These are phyloP conservation scores for Pseudomugil tenellus DNA, from an alignment of 2,797 vertebrate species.

Conservation along the genomic window DNA sequence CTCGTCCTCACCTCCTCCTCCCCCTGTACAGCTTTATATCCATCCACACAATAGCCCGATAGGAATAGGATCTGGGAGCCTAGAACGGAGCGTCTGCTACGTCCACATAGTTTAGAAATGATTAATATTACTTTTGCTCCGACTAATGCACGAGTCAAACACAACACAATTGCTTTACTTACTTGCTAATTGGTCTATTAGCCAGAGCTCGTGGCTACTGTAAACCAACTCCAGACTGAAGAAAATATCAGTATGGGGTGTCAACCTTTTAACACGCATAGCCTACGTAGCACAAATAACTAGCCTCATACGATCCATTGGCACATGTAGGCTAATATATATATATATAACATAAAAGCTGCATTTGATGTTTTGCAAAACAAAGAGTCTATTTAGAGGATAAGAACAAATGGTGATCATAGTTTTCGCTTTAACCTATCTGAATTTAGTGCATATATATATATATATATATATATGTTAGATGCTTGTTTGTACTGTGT, in stretches of 20 bases:
- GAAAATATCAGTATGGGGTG: constrained; percentile 22
- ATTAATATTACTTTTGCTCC: constrained; percentile 15
- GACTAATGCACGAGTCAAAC: neutral
- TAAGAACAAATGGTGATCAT: neutral
- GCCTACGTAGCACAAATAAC: constrained; percentile 25
- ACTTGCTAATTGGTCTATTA: constrained; percentile 19
- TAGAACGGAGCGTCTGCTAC: constrained; percentile 45
- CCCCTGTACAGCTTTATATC: constrained; percentile 58
- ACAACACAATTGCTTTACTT: neutral
- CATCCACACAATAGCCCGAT: constrained; percentile 68
- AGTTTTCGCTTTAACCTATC: neutral
- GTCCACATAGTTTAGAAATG: constrained; percentile 40
- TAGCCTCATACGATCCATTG: constrained; percentile 1
- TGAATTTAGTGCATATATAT: neutral
- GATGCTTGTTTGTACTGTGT: neutral
- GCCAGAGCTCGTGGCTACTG: constrained; percentile 1
- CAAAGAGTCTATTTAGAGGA: neutral
- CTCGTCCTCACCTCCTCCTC: constrained; percentile 69
- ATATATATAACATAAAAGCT: neutral
- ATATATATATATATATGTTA: neutral
- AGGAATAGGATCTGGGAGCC: constrained; percentile 47
- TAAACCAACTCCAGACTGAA: neutral
- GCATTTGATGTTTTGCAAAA: neutral
- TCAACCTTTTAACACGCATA: constrained; percentile 28
- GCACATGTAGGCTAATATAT: neutral